Conservation (phyloP, 2,113 vertebrate genomes). For the Lipotes vexillifer region DNA sequence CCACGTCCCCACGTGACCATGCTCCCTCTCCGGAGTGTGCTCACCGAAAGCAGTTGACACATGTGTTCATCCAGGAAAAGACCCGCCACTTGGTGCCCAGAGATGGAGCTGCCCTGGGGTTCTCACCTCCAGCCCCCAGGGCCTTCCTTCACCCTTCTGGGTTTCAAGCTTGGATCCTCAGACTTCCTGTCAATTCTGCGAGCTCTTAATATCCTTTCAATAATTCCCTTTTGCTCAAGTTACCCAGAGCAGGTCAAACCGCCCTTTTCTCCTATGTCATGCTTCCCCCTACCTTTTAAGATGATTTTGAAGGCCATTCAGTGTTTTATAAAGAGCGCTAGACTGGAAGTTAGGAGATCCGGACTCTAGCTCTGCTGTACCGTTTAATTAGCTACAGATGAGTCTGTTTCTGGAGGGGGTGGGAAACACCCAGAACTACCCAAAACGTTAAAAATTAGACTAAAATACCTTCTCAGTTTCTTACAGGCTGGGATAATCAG, state of each 20-base stretch:
- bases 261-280: neutral
- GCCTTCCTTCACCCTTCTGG: neutral
- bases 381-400: slow-evolving; percentile 24
- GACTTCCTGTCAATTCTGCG: neutral
- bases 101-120: neutral
- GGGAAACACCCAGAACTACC: neutral
- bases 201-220: neutral
- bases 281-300: neutral
- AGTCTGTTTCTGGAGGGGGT: neutral
- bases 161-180: neutral
- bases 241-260: neutral
- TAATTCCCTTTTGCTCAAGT: neutral
- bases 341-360: neutral
- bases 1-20: too few relatives aligned
- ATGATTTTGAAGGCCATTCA: neutral
- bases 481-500: slow-evolving; percentile 29
- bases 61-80: accelerated
- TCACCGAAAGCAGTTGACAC: neutral
- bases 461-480: slow-evolving; percentile 37
- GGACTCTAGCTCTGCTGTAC: neutral
- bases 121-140: neutral
- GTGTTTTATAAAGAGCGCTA: neutral
- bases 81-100: neutral
- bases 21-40: neutral
- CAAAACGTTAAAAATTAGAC: neutral